phyloP scores from a whole-genome alignment of 2,113 vertebrate genomes.

The Atractosteus spatula region DNA sequence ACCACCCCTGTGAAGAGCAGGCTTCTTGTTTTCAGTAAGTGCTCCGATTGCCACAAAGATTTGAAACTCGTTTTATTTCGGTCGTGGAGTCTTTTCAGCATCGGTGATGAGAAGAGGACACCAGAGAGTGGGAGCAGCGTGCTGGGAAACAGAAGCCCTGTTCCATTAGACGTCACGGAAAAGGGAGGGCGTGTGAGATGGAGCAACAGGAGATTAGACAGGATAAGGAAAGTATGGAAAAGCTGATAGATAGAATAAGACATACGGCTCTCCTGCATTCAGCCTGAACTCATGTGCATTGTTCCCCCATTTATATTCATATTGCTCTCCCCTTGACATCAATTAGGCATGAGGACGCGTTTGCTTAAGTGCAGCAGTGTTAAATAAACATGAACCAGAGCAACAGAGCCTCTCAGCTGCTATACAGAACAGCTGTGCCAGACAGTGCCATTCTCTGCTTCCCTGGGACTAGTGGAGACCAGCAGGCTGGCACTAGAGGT shows the following conservation, averaged over 20 bases:
- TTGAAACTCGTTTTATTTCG: too few species aligned
- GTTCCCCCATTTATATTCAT: not conserved
- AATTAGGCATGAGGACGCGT: constrained; percentile 40
- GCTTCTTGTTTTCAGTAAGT: too few species aligned
- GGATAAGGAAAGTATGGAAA: constrained; percentile 1
- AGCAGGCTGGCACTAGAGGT: constrained; percentile 16
- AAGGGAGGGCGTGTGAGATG: not conserved
- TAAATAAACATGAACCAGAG: constrained; percentile 56
- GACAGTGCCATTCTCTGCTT: constrained; percentile 42
- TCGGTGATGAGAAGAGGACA: not conserved
- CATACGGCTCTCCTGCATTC: not conserved
- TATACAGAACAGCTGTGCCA: constrained; percentile 55
- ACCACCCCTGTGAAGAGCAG: too few species aligned
- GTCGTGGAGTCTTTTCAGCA: too few species aligned
- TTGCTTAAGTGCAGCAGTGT: constrained; percentile 55
- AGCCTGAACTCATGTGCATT: constrained; percentile 3
- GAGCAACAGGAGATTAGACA: not conserved
- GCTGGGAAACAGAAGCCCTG: not conserved
- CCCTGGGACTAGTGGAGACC: constrained; percentile 41
- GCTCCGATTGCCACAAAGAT: too few species aligned
- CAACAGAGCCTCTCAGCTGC: constrained; percentile 54
- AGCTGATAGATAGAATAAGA: not conserved
- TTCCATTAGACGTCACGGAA: too few species aligned
- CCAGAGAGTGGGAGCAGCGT: not conserved
- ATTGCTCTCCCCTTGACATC: constrained; percentile 22